Evolutionary conservation across 2,797 vertebrate genomes (phyloP), one percentile per base, ranked within the genome.

Genomic region (Pygocentrus nattereri): DNA sequence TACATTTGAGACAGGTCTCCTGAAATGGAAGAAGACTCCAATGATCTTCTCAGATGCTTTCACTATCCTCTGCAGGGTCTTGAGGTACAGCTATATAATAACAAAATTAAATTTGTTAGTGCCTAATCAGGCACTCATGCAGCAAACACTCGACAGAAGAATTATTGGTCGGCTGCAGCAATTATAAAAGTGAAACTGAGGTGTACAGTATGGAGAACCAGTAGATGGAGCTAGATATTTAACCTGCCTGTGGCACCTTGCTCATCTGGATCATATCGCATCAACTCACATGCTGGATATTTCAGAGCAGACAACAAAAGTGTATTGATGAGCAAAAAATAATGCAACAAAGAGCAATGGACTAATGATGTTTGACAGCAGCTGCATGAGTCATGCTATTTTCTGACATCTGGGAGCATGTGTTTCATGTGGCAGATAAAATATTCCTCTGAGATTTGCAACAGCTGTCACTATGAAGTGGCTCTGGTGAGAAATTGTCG

Each of bases 211-310:
- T 15, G 5, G 21, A 69, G 27, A 38, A 41, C 75, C 85, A 73
- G 70, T 25, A 85, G 85, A 78, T 82, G 83, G 78, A 67, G 80
- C 83, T 82, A 84, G 78, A 82, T 70, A 72, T 72, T 67, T 64
- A 80, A 70, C 8, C 31, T 71, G 30, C 7, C 52, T 73, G 25
- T 59, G 30, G 30, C 30, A 25, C 15, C 16, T 59, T 18, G 2
- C 12, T 59, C 15, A 18, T 74, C 54, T 74, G 34, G 23, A 25
- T 44, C 12, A 74, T 59, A 59, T 44, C 34, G 8, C 19, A 74
- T 59, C 34, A 74, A 41, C 16, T 44, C n/a, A 23, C 5, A 41
- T 7, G 21, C 13, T 73, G 50, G 30, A 11, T 73, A 72, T 73
- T 56, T 38, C 27, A 56, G 1, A 73, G 70, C 30, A 52, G 30